These are phyloP conservation scores for Pagetopsis macropterus DNA, from an alignment of 2,797 vertebrate species.

Conservation along the genomic window DNA sequence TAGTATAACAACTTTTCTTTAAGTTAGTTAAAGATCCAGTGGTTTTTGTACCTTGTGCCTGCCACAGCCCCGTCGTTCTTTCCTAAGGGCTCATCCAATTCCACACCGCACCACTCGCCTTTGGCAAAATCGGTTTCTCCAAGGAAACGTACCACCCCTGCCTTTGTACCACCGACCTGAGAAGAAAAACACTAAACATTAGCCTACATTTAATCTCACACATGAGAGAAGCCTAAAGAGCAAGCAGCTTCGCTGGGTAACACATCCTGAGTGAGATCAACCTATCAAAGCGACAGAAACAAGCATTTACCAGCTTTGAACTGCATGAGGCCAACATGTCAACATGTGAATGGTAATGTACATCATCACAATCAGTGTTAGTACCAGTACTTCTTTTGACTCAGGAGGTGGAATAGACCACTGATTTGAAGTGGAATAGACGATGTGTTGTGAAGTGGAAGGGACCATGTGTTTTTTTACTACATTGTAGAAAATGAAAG, in stretches of 20 bases:
- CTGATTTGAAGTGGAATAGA: not conserved
- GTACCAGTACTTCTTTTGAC: not conserved
- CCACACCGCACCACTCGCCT: constrained; percentile 98
- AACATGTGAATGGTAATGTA: not conserved
- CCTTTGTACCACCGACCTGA: constrained; percentile 97
- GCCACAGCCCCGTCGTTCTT: constrained; percentile 98
- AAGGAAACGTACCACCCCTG: constrained; percentile 95
- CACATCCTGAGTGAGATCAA: constrained; percentile 58
- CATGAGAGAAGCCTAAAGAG: constrained; percentile 37
- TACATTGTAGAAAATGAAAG: not conserved
- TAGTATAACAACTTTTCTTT: not conserved
- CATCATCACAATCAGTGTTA: not conserved
- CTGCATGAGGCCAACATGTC: not conserved
- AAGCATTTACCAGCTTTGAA: too few relatives aligned
- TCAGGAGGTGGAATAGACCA: not conserved
- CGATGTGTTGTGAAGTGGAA: not conserved
- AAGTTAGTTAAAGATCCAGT: not conserved
- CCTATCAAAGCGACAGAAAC: constrained; percentile 56
- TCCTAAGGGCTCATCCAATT: constrained; percentile 95
- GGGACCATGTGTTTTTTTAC: constrained; percentile 16
- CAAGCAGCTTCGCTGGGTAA: constrained; percentile 65
- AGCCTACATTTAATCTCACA: constrained; percentile 44
- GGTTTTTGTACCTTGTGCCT: constrained; percentile 89
- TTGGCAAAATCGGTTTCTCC: constrained; percentile 99
- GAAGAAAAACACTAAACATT: constrained; percentile 39